Conservation (phyloP, 2,797 vertebrate species). For the Lutjanus campechanus region DNA sequence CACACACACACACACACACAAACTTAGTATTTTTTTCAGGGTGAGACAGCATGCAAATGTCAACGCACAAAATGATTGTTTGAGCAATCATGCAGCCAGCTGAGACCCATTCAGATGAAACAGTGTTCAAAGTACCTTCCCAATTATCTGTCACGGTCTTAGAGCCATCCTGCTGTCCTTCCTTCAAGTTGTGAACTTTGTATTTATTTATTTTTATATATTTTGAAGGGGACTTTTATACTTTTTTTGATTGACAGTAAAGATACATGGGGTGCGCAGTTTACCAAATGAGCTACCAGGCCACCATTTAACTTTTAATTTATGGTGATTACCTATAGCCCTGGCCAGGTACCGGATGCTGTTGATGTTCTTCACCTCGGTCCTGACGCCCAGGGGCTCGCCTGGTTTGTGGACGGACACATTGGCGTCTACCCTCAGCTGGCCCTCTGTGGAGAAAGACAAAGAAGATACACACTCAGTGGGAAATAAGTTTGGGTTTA, state of each 20-base stretch:
- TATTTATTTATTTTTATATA: too few relatives aligned
- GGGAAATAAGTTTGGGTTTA: conserved; percentile 20
- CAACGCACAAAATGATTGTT: conserved; percentile 30
- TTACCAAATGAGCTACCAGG: too few relatives aligned
- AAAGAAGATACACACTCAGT: conserved; percentile 5
- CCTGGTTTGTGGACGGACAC: conserved; percentile 94
- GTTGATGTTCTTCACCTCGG: conserved; percentile 99
- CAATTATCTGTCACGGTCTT: not conserved
- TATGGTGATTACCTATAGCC: conserved; percentile 70
- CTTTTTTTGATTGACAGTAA: too few relatives aligned
- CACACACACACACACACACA: conserved; percentile 19
- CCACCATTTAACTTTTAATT: too few relatives aligned
- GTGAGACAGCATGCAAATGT: conserved; percentile 39
- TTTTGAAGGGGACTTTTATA: too few relatives aligned
- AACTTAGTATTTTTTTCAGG: conserved; percentile 18
- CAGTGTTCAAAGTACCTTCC: not conserved
- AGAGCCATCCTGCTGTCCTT: not conserved
- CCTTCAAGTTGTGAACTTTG: not conserved
- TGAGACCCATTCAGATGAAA: conserved; percentile 23
- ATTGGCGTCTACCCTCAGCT: conserved; percentile 97
- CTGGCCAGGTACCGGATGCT: conserved; percentile 92
- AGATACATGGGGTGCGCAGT: too few relatives aligned
- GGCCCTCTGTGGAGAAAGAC: conserved; percentile 88
- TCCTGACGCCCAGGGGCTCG: conserved; percentile 91
- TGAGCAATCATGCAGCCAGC: conserved; percentile 10